Conservation (phyloP, 1,140 invertebrate species). For the Papilio polyxenes region DNA sequence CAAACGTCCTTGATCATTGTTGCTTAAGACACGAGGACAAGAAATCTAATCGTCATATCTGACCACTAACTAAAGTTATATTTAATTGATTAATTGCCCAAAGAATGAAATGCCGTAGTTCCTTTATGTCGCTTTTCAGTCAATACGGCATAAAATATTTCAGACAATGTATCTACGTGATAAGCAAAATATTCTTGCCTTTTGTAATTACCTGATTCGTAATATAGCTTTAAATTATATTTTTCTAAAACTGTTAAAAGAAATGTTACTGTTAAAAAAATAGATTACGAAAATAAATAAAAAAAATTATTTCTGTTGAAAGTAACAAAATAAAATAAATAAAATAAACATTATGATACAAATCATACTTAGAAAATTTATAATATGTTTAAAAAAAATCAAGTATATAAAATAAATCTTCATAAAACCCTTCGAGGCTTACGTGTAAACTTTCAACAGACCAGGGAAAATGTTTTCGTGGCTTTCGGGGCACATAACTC, state of each 20-base stretch:
- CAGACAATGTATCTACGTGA: too few species aligned
- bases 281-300: too few species aligned
- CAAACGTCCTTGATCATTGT: neutral
- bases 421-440: constrained; percentile 56
- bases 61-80: neutral
- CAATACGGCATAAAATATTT: too few species aligned
- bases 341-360: neutral
- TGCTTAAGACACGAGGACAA: neutral
- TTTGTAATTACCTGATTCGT: too few species aligned
- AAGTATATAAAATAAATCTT: neutral
- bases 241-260: too few species aligned
- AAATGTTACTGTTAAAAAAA: too few species aligned
- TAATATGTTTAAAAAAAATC: neutral
- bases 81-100: neutral
- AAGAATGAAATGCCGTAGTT: neutral
- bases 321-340: too few species aligned
- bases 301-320: too few species aligned
- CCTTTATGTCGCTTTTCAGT: too few species aligned
- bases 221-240: too few species aligned
- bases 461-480: constrained; percentile 32
- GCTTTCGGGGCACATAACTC: constrained; percentile 40
- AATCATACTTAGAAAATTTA: neutral
- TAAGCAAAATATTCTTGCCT: too few species aligned
- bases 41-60: neutral
- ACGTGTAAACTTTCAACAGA: constrained; percentile 35